These are phyloP conservation scores for Chelidonichthys spinosus DNA, from an alignment of 2,797 vertebrate species.

Conservation along the genomic window DNA sequence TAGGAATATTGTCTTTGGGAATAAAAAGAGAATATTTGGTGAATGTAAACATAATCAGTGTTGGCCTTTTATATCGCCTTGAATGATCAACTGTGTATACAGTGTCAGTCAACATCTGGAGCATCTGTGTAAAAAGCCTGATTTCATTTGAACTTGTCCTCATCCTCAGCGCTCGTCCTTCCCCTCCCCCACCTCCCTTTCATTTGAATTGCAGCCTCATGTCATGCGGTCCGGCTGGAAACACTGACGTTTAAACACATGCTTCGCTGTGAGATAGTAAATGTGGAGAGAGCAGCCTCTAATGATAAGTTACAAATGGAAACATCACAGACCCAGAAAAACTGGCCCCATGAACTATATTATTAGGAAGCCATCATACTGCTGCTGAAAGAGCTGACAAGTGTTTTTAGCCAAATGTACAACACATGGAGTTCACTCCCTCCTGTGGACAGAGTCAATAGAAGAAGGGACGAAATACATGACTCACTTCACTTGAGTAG, in stretches of 20 bases:
- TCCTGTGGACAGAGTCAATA: constrained; percentile 20
- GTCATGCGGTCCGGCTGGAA: constrained; percentile 69
- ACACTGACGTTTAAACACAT: constrained; percentile 71
- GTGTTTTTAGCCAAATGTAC: constrained; percentile 73
- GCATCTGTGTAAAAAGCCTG: too few species aligned
- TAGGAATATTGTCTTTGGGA: too few species aligned
- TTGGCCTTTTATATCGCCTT: too few species aligned
- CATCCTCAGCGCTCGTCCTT: neutral
- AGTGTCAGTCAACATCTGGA: too few species aligned
- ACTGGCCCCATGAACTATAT: constrained; percentile 76
- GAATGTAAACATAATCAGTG: too few species aligned
- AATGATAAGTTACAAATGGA: constrained; percentile 83
- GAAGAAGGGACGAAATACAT: constrained; percentile 15
- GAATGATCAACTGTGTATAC: too few species aligned
- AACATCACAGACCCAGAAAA: constrained; percentile 71
- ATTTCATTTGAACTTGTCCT: neutral
- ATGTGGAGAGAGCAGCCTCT: constrained; percentile 62
- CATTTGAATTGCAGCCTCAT: constrained; percentile 43
- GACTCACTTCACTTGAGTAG: neutral
- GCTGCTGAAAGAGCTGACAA: constrained; percentile 79
- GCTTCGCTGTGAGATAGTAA: constrained; percentile 73
- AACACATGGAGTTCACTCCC: constrained; percentile 69
- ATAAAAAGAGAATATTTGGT: too few species aligned
- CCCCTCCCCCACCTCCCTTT: constrained; percentile 14
- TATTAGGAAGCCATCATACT: constrained; percentile 78